A percentile compares a stretch with the other conserved stretches of the same genome.
phyloP scores from a whole-genome alignment of 2,888 invertebrate genomes.

The Leptopilina drosophilae region DNA sequence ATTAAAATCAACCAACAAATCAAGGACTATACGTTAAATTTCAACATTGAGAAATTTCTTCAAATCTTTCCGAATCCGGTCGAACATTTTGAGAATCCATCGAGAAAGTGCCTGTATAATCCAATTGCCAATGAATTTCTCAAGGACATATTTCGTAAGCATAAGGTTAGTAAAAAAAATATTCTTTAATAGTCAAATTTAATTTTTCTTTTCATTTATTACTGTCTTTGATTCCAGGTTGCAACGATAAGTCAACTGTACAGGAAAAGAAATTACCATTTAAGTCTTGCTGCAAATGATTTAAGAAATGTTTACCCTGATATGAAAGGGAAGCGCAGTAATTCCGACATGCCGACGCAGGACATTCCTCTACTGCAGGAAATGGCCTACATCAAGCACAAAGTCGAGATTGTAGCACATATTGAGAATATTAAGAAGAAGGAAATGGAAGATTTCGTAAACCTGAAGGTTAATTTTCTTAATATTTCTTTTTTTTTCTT shows the following conservation, averaged over 20 bases:
- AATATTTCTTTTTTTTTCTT: too few species aligned
- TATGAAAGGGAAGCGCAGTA: constrained; percentile 60
- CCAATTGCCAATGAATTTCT: constrained; percentile 60
- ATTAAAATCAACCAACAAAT: constrained; percentile 70
- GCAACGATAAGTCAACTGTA: constrained; percentile 59
- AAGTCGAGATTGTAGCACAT: constrained; percentile 66
- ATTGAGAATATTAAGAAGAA: constrained; percentile 63
- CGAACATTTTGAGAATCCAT: constrained; percentile 65
- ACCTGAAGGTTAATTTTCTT: constrained; percentile 66
- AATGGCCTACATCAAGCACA: constrained; percentile 70
- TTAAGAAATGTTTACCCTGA: constrained; percentile 54
- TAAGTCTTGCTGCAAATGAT: constrained; percentile 61
- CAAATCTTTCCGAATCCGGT: constrained; percentile 77
- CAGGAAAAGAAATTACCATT: constrained; percentile 51
- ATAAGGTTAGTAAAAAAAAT: constrained; percentile 48
- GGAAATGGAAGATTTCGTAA: constrained; percentile 67
- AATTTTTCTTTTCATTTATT: too few species aligned
- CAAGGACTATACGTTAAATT: constrained; percentile 76
- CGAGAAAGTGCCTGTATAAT: constrained; percentile 51
- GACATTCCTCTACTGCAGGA: constrained; percentile 70
- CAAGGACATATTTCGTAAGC: constrained; percentile 57
- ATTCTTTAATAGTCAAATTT: too few species aligned
- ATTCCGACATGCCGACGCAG: constrained; percentile 53
- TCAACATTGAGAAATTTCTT: constrained; percentile 75
- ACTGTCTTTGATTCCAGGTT: constrained; percentile 37